Conservation (phyloP, 2,113 vertebrate genomes). For the Calidris pugnax region DNA sequence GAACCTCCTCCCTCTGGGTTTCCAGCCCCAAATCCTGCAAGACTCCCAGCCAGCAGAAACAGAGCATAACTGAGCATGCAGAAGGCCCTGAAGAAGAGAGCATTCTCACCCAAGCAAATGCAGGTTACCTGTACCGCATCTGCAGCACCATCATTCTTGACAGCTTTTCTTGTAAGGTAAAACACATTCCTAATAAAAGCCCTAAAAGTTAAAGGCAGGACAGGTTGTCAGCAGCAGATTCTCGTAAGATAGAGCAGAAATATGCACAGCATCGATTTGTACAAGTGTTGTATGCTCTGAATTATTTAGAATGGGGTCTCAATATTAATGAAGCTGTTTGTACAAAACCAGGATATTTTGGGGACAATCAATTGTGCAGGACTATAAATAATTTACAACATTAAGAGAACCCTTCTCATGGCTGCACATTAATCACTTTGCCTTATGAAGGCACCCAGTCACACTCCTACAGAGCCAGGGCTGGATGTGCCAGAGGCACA, state of each 20-base stretch:
- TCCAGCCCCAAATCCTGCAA: background rate
- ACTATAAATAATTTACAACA: slow-evolving; percentile 45
- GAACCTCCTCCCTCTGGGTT: background rate
- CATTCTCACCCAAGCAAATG: background rate
- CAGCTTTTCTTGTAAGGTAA: background rate
- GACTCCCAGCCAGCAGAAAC: background rate
- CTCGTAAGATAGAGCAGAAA: background rate
- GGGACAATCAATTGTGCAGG: slow-evolving; percentile 35
- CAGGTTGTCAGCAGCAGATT: background rate
- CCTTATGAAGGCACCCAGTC: background rate
- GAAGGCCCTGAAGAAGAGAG: background rate
- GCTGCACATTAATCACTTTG: slow-evolving; percentile 3
- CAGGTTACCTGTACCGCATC: background rate
- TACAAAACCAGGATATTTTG: slow-evolving; percentile 26
- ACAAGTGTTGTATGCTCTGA: background rate
- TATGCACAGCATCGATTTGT: accelerated
- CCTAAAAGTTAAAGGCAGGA: background rate
- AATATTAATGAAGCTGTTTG: slow-evolving; percentile 57
- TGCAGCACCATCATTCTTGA: background rate
- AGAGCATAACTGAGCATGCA: background rate
- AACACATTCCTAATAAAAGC: background rate
- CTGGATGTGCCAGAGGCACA: slow-evolving; percentile 23
- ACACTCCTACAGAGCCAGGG: background rate
- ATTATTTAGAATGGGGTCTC: background rate
- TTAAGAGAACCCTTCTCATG: slow-evolving; percentile 20